These are phyloP conservation scores for Mactra quadrangularis DNA, from an alignment of 1,140 invertebrate genomes.

Conservation along the genomic window DNA sequence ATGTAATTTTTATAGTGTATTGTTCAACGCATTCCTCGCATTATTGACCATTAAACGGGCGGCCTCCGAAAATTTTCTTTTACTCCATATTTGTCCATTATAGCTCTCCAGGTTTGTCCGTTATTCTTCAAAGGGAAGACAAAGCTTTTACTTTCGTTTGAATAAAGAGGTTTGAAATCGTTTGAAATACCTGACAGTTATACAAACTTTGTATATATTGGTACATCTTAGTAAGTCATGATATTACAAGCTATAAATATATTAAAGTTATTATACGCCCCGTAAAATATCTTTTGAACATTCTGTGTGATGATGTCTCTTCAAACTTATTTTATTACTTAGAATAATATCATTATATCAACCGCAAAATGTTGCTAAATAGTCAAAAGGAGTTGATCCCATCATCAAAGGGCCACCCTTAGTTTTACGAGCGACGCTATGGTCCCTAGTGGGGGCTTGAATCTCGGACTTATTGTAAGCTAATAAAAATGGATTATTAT, in stretches of 20 bases:
- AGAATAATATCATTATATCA: too few species aligned
- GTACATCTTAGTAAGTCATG: too few species aligned
- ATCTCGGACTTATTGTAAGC: too few species aligned
- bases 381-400: too few species aligned
- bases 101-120: constrained; percentile 4
- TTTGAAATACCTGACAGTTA: constrained; percentile 38
- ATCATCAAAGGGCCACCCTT: too few species aligned
- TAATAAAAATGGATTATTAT: constrained; percentile 19
- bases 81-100: not conserved
- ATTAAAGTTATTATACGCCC: too few species aligned
- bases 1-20: not conserved
- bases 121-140: constrained; percentile 12
- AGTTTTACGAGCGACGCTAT: not conserved
- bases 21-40: constrained; percentile 26
- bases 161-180: not conserved
- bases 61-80: constrained; percentile 12
- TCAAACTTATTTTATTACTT: too few species aligned
- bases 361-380: too few species aligned
- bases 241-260: too few species aligned
- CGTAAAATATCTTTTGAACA: too few species aligned
- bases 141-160: not conserved
- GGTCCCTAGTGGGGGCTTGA: constrained; percentile 10
- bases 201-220: constrained; percentile 10
- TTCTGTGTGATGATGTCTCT: too few species aligned
- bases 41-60: constrained; percentile 46